These are phyloP conservation scores for Geothlypis trichas DNA, from an alignment of 2,113 vertebrate species.

Conservation along the genomic window DNA sequence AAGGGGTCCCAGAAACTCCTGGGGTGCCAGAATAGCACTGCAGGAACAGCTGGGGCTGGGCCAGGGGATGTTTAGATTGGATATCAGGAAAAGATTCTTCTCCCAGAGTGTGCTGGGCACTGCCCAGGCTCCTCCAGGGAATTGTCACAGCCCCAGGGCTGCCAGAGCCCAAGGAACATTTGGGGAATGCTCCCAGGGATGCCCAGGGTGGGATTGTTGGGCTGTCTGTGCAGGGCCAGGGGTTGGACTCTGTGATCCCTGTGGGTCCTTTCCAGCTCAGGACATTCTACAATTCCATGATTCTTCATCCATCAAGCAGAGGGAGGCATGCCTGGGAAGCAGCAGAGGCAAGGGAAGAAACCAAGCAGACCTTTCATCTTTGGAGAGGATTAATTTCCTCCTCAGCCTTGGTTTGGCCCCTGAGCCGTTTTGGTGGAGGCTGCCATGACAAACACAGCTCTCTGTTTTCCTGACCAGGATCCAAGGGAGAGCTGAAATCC, in stretches of 20 bases:
- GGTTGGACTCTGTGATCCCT: fast-evolving
- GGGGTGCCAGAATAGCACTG: not conserved
- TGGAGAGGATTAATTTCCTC: not conserved
- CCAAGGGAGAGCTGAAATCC: not conserved
- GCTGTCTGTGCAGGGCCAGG: not conserved
- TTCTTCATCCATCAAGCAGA: not conserved
- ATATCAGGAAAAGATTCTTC: fast-evolving
- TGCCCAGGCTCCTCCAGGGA: not conserved
- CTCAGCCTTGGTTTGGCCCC: not conserved
- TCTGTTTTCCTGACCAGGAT: not conserved
- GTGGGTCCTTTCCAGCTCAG: not conserved
- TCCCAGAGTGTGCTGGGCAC: not conserved
- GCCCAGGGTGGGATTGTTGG: not conserved
- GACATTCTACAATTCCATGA: not conserved
- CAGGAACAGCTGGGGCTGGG: not conserved
- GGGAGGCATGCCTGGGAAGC: not conserved
- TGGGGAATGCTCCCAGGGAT: fast-evolving
- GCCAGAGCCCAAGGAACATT: fast-evolving
- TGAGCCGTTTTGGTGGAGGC: not conserved
- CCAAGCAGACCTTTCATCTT: not conserved
- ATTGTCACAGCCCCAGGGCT: fast-evolving
- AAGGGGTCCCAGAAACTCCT: not conserved
- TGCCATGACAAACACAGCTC: not conserved
- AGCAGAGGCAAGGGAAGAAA: not conserved
- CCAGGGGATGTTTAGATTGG: too few species aligned